These are phyloP conservation scores for Zele albiditarsus DNA, from an alignment of 2,888 invertebrate genomes.

Conservation along the genomic window DNA sequence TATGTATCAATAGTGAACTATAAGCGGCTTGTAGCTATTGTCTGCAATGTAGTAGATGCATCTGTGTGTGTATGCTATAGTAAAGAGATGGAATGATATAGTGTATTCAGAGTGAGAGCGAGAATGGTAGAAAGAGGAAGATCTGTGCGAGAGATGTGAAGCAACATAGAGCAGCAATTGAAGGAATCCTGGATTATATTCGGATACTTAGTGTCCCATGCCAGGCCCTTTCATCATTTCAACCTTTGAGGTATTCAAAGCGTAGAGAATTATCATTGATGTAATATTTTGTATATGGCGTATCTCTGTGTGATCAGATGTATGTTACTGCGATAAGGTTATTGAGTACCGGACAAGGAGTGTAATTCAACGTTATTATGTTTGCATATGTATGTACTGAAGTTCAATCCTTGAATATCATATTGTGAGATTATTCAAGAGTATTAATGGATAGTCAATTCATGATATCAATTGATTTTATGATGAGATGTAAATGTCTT, in stretches of 20 bases:
- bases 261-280: background rate
- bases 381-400: no score
- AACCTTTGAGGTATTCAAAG: conserved; percentile 26
- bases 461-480: no score
- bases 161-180: conserved; percentile 22
- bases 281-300: no score
- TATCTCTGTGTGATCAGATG: no score
- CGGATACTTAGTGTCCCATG: conserved; percentile 39
- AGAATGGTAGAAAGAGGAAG: background rate
- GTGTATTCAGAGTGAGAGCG: background rate
- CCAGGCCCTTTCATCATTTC: conserved; percentile 17
- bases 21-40: conserved; percentile 61
- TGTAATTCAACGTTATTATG: no score
- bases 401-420: no score
- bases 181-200: conserved; percentile 50
- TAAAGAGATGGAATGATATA: conserved; percentile 20
- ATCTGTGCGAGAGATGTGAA: background rate
- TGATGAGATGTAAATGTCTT: no score
- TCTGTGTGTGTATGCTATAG: background rate
- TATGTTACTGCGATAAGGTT: no score
- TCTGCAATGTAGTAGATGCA: conserved; percentile 28
- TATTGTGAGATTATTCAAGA: no score
- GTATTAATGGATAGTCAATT: no score
- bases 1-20: conserved; percentile 61
- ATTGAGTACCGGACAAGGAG: no score